Percentiles rank a stretch among this genome's conserved stretches.
Conservation (phyloP, 2,888 invertebrate species). For the Napeogenes sylphis region DNA sequence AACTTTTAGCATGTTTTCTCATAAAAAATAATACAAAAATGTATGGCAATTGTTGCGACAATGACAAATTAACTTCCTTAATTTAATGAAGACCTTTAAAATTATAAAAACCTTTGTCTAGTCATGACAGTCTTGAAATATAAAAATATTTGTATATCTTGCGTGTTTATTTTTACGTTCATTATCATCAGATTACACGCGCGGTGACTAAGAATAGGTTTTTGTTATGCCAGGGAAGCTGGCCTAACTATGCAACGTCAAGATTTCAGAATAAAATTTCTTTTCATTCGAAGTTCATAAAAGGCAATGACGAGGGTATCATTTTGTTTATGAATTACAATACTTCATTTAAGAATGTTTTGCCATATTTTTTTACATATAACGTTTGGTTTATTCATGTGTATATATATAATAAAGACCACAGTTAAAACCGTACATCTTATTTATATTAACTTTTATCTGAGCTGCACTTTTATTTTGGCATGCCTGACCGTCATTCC, state of each 20-base stretch:
- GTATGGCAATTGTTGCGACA: no score
- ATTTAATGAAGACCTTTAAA: no score
- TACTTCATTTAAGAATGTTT: constrained; percentile 20
- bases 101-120: no score
- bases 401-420: background rate
- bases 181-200: constrained; percentile 58
- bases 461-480: constrained; percentile 58
- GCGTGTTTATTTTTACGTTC: constrained; percentile 55
- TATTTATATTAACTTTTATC: constrained; percentile 8
- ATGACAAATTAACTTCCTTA: no score
- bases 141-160: background rate
- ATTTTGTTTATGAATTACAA: constrained; percentile 22
- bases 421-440: background rate
- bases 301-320: constrained; percentile 22
- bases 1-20: no score
- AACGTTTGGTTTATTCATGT: background rate
- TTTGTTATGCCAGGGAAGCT: constrained; percentile 27
- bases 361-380: background rate
- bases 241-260: constrained; percentile 26
- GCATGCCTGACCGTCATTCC: constrained; percentile 59
- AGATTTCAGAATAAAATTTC: constrained; percentile 30
- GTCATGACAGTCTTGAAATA: background rate
- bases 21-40: no score
- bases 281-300: constrained; percentile 27
- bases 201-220: constrained; percentile 33